Evolutionary conservation across 2,797 vertebrate genomes (phyloP).

Genomic region (Spondyliosoma cantharus): DNA sequence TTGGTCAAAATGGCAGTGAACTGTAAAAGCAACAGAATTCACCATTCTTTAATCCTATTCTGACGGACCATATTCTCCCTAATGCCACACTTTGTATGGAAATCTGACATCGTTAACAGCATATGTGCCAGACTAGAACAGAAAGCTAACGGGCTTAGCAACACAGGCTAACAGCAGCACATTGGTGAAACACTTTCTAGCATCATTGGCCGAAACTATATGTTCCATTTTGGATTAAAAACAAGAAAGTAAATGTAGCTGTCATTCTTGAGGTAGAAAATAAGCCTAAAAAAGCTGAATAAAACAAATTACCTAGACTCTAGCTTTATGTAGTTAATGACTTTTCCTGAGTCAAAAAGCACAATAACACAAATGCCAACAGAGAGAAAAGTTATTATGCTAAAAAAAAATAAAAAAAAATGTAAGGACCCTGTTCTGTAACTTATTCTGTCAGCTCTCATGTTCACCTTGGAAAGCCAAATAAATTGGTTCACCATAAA

Average conservation of each 20-base stretch:
- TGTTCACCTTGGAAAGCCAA: conserved; percentile 26
- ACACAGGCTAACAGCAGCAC: neutral
- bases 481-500: conserved; percentile 21
- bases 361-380: neutral
- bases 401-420: conserved; percentile 25
- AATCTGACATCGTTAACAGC: no score
- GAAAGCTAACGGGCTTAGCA: neutral
- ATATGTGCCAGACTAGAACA: neutral
- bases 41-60: neutral
- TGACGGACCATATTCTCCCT: no score
- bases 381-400: neutral
- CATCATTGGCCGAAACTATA: neutral
- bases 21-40: neutral
- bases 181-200: conserved; percentile 6
- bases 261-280: conserved; percentile 16
- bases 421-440: conserved; percentile 5
- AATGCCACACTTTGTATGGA: no score
- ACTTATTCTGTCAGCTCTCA: conserved; percentile 24
- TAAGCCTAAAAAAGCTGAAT: conserved; percentile 4
- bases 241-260: neutral
- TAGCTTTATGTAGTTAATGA: conserved; percentile 12
- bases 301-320: neutral
- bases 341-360: conserved; percentile 11
- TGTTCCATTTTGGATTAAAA: conserved; percentile 8
- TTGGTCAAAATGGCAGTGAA: neutral